These are phyloP conservation scores for Heliconius ethilla DNA, from an alignment of 2,888 invertebrate species.

Conservation along the genomic window DNA sequence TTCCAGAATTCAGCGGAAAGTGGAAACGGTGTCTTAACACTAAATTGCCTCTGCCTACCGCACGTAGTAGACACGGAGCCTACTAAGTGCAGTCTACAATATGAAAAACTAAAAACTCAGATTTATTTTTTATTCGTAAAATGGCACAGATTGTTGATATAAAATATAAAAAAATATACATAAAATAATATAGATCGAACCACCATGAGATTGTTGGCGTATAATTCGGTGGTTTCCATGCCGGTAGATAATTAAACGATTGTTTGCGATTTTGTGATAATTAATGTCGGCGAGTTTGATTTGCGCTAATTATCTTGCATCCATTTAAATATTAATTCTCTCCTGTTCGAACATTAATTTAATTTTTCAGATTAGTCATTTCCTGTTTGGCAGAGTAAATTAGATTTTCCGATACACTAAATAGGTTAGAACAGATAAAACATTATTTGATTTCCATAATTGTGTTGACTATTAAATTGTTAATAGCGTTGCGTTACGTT, in stretches of 20 bases:
- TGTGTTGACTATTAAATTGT: slow-evolving; percentile 2
- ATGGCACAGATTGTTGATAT: no score
- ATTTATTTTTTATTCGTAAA: no score
- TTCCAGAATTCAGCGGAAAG: no score
- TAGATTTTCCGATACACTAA: slow-evolving; percentile 36
- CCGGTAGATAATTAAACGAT: slow-evolving; percentile 76
- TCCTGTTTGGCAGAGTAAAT: slow-evolving; percentile 38
- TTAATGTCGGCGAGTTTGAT: slow-evolving; percentile 78
- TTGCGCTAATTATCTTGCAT: slow-evolving; percentile 75
- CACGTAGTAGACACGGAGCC: no score
- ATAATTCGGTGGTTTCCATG: slow-evolving; percentile 75
- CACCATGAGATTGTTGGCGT: slow-evolving; percentile 59
- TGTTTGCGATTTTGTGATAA: slow-evolving; percentile 79
- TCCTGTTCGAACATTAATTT: slow-evolving; percentile 48
- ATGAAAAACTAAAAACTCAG: no score
- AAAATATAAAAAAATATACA: not conserved
- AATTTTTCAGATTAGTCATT: slow-evolving; percentile 46
- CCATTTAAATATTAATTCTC: slow-evolving; percentile 67
- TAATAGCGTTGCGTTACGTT: not conserved
- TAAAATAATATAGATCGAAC: slow-evolving; percentile 59
- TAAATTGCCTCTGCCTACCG: no score
- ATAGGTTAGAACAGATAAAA: slow-evolving; percentile 12
- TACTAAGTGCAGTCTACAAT: no score
- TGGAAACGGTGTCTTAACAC: no score
- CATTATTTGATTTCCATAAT: slow-evolving; percentile 7